A percentile compares a stretch with the other conserved stretches of the same genome.
Conservation (phyloP, 1,140 invertebrate species). For the Agraylea sexmaculata region DNA sequence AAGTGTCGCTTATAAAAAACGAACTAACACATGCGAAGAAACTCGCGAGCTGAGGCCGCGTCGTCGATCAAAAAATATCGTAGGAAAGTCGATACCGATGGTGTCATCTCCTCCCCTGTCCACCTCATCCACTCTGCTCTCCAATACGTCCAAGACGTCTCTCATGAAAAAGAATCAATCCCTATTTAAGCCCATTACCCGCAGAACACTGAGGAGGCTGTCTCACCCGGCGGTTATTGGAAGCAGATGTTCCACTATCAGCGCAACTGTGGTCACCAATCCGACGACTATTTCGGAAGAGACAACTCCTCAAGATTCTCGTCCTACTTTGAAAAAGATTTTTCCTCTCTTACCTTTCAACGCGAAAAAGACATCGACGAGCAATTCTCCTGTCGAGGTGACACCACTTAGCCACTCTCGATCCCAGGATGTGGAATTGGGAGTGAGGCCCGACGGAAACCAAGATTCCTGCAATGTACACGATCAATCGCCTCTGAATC, state of each 20-base stretch:
- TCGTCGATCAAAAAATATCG: slow-evolving; percentile 18
- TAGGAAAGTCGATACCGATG: slow-evolving; percentile 19
- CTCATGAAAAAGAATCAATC: slow-evolving; percentile 18
- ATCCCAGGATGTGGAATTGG: slow-evolving; percentile 7
- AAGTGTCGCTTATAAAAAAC: slow-evolving; percentile 20
- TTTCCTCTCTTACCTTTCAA: slow-evolving; percentile 11
- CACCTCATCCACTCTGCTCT: slow-evolving; percentile 10
- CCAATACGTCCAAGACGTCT: slow-evolving; percentile 12
- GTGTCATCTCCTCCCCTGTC: slow-evolving; percentile 16
- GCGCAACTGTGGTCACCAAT: slow-evolving; percentile 15
- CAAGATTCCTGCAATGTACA: no score
- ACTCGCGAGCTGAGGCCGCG: slow-evolving; percentile 16
- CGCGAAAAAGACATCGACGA: neutral
- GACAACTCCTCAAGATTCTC: neutral
- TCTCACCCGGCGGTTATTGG: slow-evolving; percentile 19
- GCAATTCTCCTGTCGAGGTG: neutral
- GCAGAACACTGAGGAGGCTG: slow-evolving; percentile 16
- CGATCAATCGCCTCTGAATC: slow-evolving; percentile 19
- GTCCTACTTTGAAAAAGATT: slow-evolving; percentile 2
- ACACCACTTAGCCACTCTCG: neutral
- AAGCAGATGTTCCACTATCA: slow-evolving; percentile 18
- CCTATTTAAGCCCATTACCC: slow-evolving; percentile 15
- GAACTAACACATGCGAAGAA: slow-evolving; percentile 14
- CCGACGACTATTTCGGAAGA: slow-evolving; percentile 10
- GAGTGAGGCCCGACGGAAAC: slow-evolving; percentile 13